A percentile compares a stretch with the other conserved stretches of the same genome.
Conservation (phyloP, 2,113 vertebrate species). For the Macaca mulatta region DNA sequence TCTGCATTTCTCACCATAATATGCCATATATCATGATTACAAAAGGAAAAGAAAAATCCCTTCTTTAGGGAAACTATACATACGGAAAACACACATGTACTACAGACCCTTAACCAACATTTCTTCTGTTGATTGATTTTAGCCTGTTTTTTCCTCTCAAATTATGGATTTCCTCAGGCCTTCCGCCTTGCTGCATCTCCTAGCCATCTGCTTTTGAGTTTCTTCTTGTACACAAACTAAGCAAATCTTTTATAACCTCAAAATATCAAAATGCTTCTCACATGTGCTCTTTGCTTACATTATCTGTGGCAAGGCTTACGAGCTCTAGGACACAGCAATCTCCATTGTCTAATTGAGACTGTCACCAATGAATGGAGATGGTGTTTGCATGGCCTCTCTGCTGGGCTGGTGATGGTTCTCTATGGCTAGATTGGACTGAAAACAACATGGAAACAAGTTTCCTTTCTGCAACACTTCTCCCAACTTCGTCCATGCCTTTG, state of each 20-base stretch:
- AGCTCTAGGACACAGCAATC: background rate
- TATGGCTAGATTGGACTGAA: background rate
- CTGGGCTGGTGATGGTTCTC: background rate
- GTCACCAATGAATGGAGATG: background rate
- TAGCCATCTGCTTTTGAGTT: background rate
- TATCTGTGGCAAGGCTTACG: background rate
- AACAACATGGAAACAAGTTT: background rate
- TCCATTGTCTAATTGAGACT: background rate
- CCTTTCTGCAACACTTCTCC: rapidly evolving
- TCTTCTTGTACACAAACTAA: background rate
- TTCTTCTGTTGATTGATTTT: background rate
- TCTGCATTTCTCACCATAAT: background rate
- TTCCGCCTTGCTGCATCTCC: background rate
- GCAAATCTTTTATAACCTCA: background rate
- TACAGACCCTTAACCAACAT: background rate
- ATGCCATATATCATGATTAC: background rate
- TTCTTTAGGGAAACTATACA: background rate
- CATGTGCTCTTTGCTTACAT: background rate
- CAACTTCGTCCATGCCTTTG: rapidly evolving
- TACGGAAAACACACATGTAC: background rate
- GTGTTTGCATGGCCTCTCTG: background rate
- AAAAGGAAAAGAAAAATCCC: background rate
- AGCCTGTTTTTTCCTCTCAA: background rate
- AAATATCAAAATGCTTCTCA: background rate
- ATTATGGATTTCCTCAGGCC: background rate